Evolutionary conservation across 2,113 vertebrate genomes (phyloP).

Genomic region (Saguinus imperator): DNA sequence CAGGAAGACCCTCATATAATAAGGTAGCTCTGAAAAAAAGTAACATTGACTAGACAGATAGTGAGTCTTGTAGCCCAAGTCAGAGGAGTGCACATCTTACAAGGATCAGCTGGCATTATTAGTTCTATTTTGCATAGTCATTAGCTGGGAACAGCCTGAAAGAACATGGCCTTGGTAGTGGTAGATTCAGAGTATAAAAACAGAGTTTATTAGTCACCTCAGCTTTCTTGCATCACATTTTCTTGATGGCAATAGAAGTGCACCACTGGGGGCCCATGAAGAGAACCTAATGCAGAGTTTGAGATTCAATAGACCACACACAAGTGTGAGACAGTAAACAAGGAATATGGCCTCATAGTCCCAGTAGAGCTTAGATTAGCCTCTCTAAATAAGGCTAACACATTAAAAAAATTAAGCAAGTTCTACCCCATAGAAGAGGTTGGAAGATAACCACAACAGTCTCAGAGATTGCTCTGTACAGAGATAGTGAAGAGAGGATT

Average conservation of each 20-base stretch:
- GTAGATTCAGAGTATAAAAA: neutral
- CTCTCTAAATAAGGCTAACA: neutral
- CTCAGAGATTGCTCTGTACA: neutral
- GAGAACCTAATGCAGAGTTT: neutral
- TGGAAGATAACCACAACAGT: neutral
- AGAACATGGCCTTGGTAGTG: too few relatives aligned
- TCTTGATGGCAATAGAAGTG: neutral
- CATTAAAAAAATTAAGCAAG: neutral
- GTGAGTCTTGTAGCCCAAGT: neutral
- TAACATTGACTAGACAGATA: neutral
- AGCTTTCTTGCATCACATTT: neutral
- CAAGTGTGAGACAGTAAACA: neutral
- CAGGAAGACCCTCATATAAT: neutral
- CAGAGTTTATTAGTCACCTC: neutral
- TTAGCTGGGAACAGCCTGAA: neutral
- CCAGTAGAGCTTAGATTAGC: neutral
- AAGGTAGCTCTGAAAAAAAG: neutral
- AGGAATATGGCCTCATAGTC: rapidly evolving
- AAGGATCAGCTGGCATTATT: too few relatives aligned
- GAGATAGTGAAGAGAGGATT: neutral
- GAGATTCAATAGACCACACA: neutral
- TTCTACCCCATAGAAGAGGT: neutral
- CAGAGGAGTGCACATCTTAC: too few relatives aligned
- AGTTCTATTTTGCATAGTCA: neutral
- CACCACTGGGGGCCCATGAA: too few relatives aligned